These are phyloP conservation scores for Lymantria dispar DNA, from an alignment of 2,888 invertebrate species.

Conservation along the genomic window DNA sequence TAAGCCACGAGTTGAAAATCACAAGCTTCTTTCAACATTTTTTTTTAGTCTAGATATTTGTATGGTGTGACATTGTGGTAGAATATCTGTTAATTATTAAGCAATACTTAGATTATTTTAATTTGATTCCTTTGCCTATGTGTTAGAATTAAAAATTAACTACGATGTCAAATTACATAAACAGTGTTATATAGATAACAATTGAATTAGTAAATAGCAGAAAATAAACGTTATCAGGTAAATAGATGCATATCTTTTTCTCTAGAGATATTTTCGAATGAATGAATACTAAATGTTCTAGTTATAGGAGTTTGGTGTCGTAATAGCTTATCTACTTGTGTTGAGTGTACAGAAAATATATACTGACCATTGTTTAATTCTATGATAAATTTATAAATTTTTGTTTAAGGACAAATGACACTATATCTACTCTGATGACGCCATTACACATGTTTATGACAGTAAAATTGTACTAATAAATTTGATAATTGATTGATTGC, in stretches of 20 bases:
- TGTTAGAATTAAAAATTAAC: slow-evolving; percentile 16
- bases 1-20: slow-evolving; percentile 40
- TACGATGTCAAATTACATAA: slow-evolving; percentile 44
- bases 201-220: slow-evolving; percentile 56
- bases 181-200: slow-evolving; percentile 60
- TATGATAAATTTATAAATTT: slow-evolving; percentile 12
- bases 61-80: slow-evolving; percentile 59
- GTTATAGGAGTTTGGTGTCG: slow-evolving; percentile 74
- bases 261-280: slow-evolving; percentile 75
- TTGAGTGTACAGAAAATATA: slow-evolving; percentile 43
- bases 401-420: slow-evolving; percentile 45
- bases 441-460: slow-evolving; percentile 28
- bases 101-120: slow-evolving; percentile 17
- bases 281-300: slow-evolving; percentile 68
- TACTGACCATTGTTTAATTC: slow-evolving; percentile 23
- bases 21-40: slow-evolving; percentile 44
- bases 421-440: slow-evolving; percentile 38
- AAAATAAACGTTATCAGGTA: slow-evolving; percentile 71
- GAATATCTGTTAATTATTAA: slow-evolving; percentile 56
- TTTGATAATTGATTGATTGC: too few species aligned
- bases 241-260: slow-evolving; percentile 81
- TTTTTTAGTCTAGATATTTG: slow-evolving; percentile 60
- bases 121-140: slow-evolving; percentile 18
- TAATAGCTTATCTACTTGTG: slow-evolving; percentile 66
- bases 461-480: slow-evolving; percentile 26